Evolutionary conservation across 1,140 invertebrate genomes (phyloP).

Genomic region (Zaprionus ghesquierei): DNA sequence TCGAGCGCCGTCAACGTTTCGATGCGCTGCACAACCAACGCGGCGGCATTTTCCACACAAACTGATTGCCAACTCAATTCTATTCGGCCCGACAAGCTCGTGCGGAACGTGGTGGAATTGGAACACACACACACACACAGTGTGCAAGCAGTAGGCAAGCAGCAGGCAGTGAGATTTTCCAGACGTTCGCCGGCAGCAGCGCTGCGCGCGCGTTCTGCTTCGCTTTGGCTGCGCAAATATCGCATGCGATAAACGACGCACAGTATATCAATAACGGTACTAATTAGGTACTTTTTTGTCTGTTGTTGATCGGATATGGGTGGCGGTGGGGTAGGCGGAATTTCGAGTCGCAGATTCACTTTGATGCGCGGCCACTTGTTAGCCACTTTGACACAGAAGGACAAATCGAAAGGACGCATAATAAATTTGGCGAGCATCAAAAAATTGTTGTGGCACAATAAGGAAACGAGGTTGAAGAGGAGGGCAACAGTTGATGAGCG

Average conservation of each 20-base stretch:
- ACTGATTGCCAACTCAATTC: constrained; percentile 44
- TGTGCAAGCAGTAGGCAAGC: not conserved
- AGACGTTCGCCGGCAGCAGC: constrained; percentile 15
- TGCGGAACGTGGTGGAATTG: constrained; percentile 37
- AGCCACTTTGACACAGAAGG: constrained; percentile 28
- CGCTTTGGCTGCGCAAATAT: constrained; percentile 9
- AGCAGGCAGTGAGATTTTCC: constrained; percentile 16
- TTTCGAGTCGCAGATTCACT: constrained; percentile 19
- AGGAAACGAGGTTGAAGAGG: not conserved
- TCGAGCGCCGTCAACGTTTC: constrained; percentile 38
- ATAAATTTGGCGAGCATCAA: constrained; percentile 40
- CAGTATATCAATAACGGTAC: constrained; percentile 33
- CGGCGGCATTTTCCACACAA: constrained; percentile 73
- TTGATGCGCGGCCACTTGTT: constrained; percentile 33
- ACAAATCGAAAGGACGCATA: constrained; percentile 30
- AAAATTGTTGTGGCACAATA: constrained; percentile 23
- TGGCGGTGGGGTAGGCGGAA: constrained; percentile 17
- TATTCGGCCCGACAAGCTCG: constrained; percentile 27
- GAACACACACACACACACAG: constrained; percentile 17
- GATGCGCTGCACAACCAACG: constrained; percentile 61
- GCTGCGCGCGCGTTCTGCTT: not conserved
- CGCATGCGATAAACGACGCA: constrained; percentile 54
- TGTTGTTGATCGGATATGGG: constrained; percentile 17
- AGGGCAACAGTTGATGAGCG: not conserved
- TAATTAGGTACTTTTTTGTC: constrained; percentile 24